These are phyloP conservation scores for Pyrgus malvae DNA, from an alignment of 2,888 invertebrate genomes.

Conservation along the genomic window DNA sequence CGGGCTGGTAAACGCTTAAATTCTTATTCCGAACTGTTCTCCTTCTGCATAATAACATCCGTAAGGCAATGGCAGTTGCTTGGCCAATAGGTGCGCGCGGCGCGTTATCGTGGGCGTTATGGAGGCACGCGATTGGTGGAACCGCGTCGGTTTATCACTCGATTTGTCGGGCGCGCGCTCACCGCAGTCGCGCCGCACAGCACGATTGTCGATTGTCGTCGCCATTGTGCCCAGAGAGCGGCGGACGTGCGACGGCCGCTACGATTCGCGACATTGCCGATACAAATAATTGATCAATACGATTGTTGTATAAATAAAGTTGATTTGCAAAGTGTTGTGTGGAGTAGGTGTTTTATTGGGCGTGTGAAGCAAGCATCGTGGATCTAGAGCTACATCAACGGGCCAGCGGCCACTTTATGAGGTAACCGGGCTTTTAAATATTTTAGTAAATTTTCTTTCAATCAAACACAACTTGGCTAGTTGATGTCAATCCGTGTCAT, in stretches of 20 bases:
- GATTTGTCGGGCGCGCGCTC: conserved; percentile 74
- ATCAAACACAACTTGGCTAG: not conserved
- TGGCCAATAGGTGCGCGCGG: conserved; percentile 71
- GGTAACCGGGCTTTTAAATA: conserved; percentile 60
- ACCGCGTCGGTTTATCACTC: conserved; percentile 69
- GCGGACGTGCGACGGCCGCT: conserved; percentile 52
- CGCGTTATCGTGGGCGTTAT: conserved; percentile 73
- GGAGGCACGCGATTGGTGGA: conserved; percentile 63
- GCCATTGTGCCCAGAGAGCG: conserved; percentile 75
- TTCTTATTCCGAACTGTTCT: conserved; percentile 77
- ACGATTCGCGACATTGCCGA: conserved; percentile 58
- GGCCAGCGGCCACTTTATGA: conserved; percentile 89
- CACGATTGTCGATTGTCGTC: conserved; percentile 80
- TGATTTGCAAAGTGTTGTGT: conserved; percentile 51
- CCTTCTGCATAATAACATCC: conserved; percentile 80
- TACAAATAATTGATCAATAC: conserved; percentile 51
- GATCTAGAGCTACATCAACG: conserved; percentile 90
- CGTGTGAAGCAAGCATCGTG: conserved; percentile 83
- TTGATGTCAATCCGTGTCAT: conserved; percentile 38
- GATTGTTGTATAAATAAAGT: conserved; percentile 51
- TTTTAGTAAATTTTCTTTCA: not conserved
- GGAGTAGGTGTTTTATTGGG: conserved; percentile 47
- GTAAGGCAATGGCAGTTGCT: conserved; percentile 79
- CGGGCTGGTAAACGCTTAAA: conserved; percentile 76
- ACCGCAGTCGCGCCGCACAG: conserved; percentile 74